These are phyloP conservation scores for Harlomillsia oculata DNA, from an alignment of 1,140 invertebrate species.

Conservation along the genomic window DNA sequence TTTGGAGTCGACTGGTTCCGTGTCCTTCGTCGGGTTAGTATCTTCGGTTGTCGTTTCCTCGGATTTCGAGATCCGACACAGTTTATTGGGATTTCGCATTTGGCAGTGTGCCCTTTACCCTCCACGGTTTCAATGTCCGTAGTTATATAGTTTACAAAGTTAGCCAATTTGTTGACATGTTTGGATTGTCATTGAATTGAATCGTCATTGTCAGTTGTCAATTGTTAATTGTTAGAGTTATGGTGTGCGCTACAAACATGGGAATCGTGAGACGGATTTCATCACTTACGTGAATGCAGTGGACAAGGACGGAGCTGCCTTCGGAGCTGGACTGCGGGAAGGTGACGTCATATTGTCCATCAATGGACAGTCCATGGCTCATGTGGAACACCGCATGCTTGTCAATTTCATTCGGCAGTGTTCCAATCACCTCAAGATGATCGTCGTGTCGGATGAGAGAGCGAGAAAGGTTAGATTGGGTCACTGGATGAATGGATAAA, in stretches of 20 bases:
- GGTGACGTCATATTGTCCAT: slow-evolving; percentile 92
- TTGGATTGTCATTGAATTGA: neutral
- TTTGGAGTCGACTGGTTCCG: too few relatives aligned
- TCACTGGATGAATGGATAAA: neutral
- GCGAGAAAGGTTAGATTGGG: slow-evolving; percentile 63
- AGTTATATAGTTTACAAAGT: too few relatives aligned
- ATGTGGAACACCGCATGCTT: slow-evolving; percentile 64
- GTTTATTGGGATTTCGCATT: too few relatives aligned
- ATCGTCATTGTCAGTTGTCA: too few relatives aligned
- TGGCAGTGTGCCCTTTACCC: too few relatives aligned
- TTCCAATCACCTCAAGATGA: slow-evolving; percentile 81
- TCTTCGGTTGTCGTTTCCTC: too few relatives aligned
- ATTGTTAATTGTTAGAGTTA: slow-evolving; percentile 79
- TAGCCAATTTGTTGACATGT: too few relatives aligned
- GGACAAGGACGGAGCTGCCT: slow-evolving; percentile 81
- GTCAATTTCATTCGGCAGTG: slow-evolving; percentile 84
- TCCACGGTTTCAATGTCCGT: too few relatives aligned
- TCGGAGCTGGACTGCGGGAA: slow-evolving; percentile 79
- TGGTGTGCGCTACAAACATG: slow-evolving; percentile 86
- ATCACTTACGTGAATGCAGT: slow-evolving; percentile 93
- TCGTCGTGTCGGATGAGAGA: slow-evolving; percentile 89
- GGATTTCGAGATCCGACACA: too few relatives aligned
- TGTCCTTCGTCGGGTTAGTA: too few relatives aligned
- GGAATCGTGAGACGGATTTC: slow-evolving; percentile 73
- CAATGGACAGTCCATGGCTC: slow-evolving; percentile 83